Evolutionary conservation across 2,797 vertebrate genomes (phyloP), one percentile per base, ranked within the genome.

Genomic region (Anisognathus igniventris): DNA sequence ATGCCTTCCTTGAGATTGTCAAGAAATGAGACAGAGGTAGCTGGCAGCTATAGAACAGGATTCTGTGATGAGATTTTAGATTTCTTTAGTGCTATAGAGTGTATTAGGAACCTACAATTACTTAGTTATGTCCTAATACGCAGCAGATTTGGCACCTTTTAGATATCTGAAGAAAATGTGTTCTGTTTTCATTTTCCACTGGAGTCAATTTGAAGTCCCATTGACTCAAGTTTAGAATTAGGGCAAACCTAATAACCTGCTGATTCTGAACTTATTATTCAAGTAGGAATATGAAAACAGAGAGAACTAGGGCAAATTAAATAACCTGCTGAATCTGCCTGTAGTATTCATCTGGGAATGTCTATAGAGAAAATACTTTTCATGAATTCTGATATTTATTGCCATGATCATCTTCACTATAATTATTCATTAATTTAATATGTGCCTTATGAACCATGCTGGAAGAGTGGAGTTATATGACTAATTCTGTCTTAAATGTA

Each of bases 221-320:
- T 60, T 95, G 93, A 88, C 48, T 92, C 37, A 73, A 70, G 73
- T 73, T 90, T 85, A 64, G 74, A 95, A 88, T 78, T 95, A 88
- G 92, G 71, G 37, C 88, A 94, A 86, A 88, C 77, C 58, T 84
- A 66, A 88, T 96, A 96, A 92, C 83, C 86, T 95, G 83, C 86
- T 88, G 86, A 93, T 94, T 95, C 79, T 81, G 79, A 93, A 70
- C 51, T 84, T 62, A 44, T 31, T 90, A 73, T 95, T 94, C 70
- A 75, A 88, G 40, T 83, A 70, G 70, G 86, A 95, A 86, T 90
- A 81, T 9, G 21, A 86, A 92, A 93, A 35, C 45, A 86, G 79
- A 92, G 70, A 81, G 42, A 95, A 90, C 40, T 91, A 72, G 88
- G 83, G 30, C 76, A 81, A 91, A 84, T 74, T 75, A 92, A 95